Evolutionary conservation across 2,888 invertebrate genomes (phyloP), one percentile per base, ranked within the genome.

Genomic region (Tetropium fuscum): DNA sequence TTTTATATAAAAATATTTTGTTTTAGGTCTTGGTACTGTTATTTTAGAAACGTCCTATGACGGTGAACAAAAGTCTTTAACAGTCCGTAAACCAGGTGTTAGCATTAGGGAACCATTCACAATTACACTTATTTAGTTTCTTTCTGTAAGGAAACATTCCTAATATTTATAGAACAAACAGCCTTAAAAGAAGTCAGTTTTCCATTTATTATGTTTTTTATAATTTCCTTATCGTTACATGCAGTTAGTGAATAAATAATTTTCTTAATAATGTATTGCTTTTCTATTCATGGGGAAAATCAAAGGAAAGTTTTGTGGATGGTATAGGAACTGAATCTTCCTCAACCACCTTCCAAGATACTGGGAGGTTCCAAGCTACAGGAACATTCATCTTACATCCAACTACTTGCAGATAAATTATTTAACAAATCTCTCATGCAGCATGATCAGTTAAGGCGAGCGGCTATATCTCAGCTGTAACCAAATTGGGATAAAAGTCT

Each of bases 1-100:
- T 27, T 2, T 27, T 27, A n/a, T 27, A n/a, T 3, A n/a, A 27
- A 27, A n/a, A 7, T 2, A 4, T 20, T 22, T 56, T 20, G 15
- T 83, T 82, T 74, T 83, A 84, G 89, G 83, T 44, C 85, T 86
- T 43, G 86, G 87, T 34, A 84, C 83, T 57, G 82, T 85, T 0
- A 82, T 87, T 2, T 80, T 94, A 63, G 90, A 91, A 74, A 88
- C 90, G 70, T 85, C 87, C 1, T 86, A 89, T 68, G 89, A 88
- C 78, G 84, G 84, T 16, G 87, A 89, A 10, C 87, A 87, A 58
- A 86, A 87, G 47, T 87, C 90, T 0, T 81, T 96, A 8, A 89
- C 90, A 0, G 86, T 98, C 10, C 87, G 97, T 66, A 97, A 96
- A 73, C 97, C 97, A 0, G 92, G 85, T 18, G 90, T 95, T 45